A percentile compares a stretch with the other conserved stretches of the same genome.
Evolutionary conservation across 37 sponge, comb jelly and placozoan species (phyloP).

Genomic region (Crambe crambe): DNA sequence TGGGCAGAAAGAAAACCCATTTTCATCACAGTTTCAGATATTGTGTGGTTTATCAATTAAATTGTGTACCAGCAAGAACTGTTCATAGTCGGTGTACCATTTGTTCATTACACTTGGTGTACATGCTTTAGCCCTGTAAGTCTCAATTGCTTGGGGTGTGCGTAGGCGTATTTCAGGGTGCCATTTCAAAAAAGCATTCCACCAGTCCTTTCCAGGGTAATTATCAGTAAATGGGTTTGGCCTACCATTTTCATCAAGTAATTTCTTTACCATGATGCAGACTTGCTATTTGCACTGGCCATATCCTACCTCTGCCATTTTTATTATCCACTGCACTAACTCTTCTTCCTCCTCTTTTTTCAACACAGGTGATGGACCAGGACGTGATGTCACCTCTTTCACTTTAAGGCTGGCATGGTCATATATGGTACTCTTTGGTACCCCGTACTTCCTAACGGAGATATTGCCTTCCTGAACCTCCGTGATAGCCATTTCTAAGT

Average conservation of each 20-base stretch:
- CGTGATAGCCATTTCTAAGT: background rate
- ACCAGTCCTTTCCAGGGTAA: conserved; percentile 45
- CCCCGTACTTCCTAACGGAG: conserved; percentile 19
- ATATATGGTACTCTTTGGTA: conserved; percentile 43
- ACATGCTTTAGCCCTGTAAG: conserved; percentile 7
- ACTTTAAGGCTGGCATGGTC: conserved; percentile 29
- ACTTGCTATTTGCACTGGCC: conserved; percentile 29
- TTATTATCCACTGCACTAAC: conserved; percentile 14
- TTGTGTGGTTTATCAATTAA: conserved; percentile 4
- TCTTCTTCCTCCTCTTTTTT: conserved; percentile 25
- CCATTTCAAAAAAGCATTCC: conserved; percentile 25
- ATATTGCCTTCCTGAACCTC: background rate
- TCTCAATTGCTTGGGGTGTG: conserved; percentile 10
- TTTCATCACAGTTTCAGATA: conserved; percentile 43
- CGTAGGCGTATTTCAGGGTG: background rate
- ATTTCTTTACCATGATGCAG: conserved; percentile 4
- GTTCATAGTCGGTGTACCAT: conserved; percentile 15
- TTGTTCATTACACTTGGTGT: conserved; percentile 8
- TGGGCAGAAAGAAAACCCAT: conserved; percentile 36
- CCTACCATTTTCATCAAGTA: conserved; percentile 24
- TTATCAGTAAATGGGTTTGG: conserved; percentile 42
- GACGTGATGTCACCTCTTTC: background rate
- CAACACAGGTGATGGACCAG: conserved; percentile 13
- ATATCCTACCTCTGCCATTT: conserved; percentile 50
- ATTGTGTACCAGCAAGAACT: background rate